These are phyloP conservation scores for Copidosoma floridanum DNA, from an alignment of 1,140 invertebrate genomes.

Conservation along the genomic window DNA sequence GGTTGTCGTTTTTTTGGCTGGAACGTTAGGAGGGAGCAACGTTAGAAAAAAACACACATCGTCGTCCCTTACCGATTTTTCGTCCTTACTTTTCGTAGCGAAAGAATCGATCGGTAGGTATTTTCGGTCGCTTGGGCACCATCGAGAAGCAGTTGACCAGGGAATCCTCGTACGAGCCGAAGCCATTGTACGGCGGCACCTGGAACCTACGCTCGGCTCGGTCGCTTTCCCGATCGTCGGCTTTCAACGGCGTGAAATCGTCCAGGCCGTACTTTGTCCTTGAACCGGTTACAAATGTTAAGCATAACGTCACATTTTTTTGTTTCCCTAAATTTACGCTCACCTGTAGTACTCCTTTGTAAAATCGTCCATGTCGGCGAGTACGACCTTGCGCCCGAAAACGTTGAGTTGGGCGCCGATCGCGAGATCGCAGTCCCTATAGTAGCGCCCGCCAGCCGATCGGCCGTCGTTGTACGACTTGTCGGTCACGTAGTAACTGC, in stretches of 20 bases:
- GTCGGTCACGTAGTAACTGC: constrained; percentile 65
- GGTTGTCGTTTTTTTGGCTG: constrained; percentile 71
- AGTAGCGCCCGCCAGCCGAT: constrained; percentile 60
- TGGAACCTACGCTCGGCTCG: constrained; percentile 55
- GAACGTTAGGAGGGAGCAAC: constrained; percentile 24
- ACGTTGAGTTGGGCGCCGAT: constrained; percentile 79
- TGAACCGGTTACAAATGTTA: not conserved
- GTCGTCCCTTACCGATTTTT: not conserved
- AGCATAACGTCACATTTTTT: not conserved
- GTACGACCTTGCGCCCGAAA: constrained; percentile 75
- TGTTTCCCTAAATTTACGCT: constrained; percentile 38
- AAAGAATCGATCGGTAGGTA: constrained; percentile 79
- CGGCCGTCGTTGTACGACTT: constrained; percentile 54
- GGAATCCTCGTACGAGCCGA: constrained; percentile 83
- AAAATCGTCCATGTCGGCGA: constrained; percentile 83
- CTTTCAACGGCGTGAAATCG: constrained; percentile 60
- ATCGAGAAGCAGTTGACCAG: constrained; percentile 78
- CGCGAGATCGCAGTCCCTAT: constrained; percentile 71
- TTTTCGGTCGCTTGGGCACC: constrained; percentile 72
- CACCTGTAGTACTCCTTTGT: constrained; percentile 86
- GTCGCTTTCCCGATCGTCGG: constrained; percentile 51
- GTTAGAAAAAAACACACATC: not conserved
- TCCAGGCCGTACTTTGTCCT: constrained; percentile 56
- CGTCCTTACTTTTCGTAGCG: constrained; percentile 66
- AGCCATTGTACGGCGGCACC: constrained; percentile 85